Percentiles rank a stretch among this genome's conserved stretches.
phyloP scores from a whole-genome alignment of 2,888 invertebrate genomes.

The Leptothorax acervorum region DNA sequence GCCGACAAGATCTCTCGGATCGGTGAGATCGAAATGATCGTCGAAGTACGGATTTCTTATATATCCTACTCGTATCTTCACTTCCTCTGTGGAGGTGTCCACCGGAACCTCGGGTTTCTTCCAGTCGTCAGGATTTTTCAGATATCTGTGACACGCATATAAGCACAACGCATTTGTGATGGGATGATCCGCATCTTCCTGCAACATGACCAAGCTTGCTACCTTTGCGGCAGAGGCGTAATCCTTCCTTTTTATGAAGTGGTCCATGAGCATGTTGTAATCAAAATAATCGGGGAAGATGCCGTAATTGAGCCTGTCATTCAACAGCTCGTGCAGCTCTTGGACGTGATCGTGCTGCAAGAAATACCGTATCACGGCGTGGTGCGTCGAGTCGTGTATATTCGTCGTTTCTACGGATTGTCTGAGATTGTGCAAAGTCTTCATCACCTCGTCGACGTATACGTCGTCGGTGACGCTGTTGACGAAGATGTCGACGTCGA shows the following conservation, averaged over 20 bases:
- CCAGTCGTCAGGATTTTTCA: conserved; percentile 87
- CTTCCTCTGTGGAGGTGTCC: conserved; percentile 86
- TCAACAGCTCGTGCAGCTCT: conserved; percentile 90
- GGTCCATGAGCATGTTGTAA: conserved; percentile 93
- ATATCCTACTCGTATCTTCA: conserved; percentile 92
- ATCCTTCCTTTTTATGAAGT: conserved; percentile 90
- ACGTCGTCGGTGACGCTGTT: conserved; percentile 88
- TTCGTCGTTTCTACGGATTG: conserved; percentile 90
- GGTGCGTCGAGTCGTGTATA: conserved; percentile 92
- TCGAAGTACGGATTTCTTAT: conserved; percentile 94
- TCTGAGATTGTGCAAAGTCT: conserved; percentile 91
- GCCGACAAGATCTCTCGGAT: conserved; percentile 91
- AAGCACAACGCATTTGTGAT: conserved; percentile 90
- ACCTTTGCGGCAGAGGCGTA: conserved; percentile 91
- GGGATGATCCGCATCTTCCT: conserved; percentile 93
- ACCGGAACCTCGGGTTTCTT: conserved; percentile 84
- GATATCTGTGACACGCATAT: conserved; percentile 91
- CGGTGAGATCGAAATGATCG: conserved; percentile 95
- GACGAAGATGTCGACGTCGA: conserved; percentile 94
- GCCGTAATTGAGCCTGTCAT: conserved; percentile 95
- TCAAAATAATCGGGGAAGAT: conserved; percentile 94
- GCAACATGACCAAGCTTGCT: conserved; percentile 93
- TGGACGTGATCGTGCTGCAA: conserved; percentile 85
- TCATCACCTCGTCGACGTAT: conserved; percentile 91
- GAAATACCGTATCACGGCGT: conserved; percentile 91